Evolutionary conservation across 2,888 invertebrate species (phyloP).

Genomic region (Aplocera efformata): DNA sequence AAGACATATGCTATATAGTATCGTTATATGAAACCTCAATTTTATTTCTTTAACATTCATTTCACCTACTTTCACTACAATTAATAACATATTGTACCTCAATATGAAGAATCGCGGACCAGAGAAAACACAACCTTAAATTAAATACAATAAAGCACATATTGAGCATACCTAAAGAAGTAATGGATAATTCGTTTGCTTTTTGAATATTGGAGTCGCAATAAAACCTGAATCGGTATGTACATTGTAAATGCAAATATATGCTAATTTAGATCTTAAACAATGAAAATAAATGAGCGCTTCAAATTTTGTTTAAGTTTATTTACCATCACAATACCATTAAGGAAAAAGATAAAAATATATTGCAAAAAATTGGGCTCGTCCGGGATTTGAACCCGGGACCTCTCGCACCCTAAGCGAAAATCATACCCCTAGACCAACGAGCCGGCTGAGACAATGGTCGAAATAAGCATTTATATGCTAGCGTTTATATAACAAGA

Average conservation of each 20-base stretch:
- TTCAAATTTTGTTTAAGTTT: no score
- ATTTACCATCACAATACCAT: no score
- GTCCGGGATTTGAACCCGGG: slow-evolving; percentile 82
- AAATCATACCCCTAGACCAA: slow-evolving; percentile 81
- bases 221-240: slow-evolving; percentile 5
- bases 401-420: slow-evolving; percentile 80
- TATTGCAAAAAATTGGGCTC: slow-evolving; percentile 59
- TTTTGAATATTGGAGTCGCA: slow-evolving; percentile 7
- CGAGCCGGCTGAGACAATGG: slow-evolving; percentile 53
- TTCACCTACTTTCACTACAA: no score
- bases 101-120: no score
- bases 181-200: slow-evolving; percentile 10
- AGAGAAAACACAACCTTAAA: slow-evolving; percentile 1
- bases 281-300: background rate
- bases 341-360: background rate
- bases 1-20: no score
- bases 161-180: slow-evolving; percentile 4
- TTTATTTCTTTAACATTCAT: no score
- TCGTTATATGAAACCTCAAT: no score
- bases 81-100: no score
- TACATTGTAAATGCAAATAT: slow-evolving; percentile 10
- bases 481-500: no score
- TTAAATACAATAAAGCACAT: slow-evolving; percentile 3
- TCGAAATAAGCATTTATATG: slow-evolving; percentile 2
- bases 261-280: slow-evolving; percentile 6